These are phyloP conservation scores for Ammodytes marinus DNA, from an alignment of 2,113 vertebrate species.

Conservation along the genomic window DNA sequence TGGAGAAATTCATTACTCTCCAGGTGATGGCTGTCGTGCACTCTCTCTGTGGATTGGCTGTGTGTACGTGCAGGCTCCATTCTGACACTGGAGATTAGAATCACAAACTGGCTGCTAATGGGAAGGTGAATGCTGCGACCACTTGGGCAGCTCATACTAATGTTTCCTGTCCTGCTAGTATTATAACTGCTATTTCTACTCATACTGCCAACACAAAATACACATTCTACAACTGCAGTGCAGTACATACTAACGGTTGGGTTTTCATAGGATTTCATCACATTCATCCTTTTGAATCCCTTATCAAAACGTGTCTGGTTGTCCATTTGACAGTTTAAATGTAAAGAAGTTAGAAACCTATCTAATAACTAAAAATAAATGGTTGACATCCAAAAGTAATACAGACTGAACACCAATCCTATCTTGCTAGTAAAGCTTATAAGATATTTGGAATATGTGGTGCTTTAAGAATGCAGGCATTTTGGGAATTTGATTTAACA, in stretches of 20 bases:
- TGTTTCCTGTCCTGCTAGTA: not conserved
- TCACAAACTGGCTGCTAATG: slow-evolving; percentile 61
- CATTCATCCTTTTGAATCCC: not conserved
- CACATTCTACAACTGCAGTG: not conserved
- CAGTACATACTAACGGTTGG: not conserved
- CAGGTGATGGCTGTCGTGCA: slow-evolving; percentile 63
- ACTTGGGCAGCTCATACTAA: slow-evolving; percentile 32
- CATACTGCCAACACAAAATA: not conserved
- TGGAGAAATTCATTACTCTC: slow-evolving; percentile 71
- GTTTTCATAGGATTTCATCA: slow-evolving; percentile 3
- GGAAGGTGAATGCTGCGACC: slow-evolving; percentile 43
- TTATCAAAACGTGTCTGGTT: not conserved
- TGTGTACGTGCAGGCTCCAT: slow-evolving; percentile 60
- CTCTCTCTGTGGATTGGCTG: slow-evolving; percentile 49
- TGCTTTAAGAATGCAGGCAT: not conserved
- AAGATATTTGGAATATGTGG: not conserved
- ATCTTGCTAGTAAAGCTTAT: not conserved
- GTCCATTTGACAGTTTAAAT: not conserved
- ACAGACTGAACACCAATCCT: no score
- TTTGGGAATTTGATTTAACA: not conserved
- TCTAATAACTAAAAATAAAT: not conserved
- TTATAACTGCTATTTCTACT: not conserved
- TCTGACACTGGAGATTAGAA: slow-evolving; percentile 65
- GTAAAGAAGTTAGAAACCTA: not conserved
- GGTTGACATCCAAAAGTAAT: no score